phyloP scores from a whole-genome alignment of 2,888 invertebrate species.

The Poecilobothrus nobilitatus region DNA sequence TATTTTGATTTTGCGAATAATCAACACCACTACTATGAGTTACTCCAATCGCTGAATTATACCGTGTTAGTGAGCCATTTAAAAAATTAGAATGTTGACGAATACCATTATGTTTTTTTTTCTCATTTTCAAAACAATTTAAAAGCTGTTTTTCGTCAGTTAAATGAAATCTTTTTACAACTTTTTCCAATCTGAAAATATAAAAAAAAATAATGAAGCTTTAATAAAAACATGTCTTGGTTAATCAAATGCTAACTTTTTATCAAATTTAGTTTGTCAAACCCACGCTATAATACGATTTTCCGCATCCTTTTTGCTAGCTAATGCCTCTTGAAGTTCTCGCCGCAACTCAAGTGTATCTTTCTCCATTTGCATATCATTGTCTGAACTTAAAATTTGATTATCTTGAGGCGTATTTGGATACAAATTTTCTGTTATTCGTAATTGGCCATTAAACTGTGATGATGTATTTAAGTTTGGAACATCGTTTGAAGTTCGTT shows the following conservation, averaged over 20 bases:
- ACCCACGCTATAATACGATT: slow-evolving; percentile 45
- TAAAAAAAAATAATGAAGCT: slow-evolving; percentile 20
- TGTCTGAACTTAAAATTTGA: neutral
- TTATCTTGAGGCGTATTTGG: neutral
- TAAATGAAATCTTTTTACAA: slow-evolving; percentile 40
- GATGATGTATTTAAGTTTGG: neutral
- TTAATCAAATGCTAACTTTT: neutral
- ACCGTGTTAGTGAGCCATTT: slow-evolving; percentile 16
- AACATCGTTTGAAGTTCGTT: neutral
- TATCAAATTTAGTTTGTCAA: slow-evolving; percentile 25
- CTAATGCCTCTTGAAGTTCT: slow-evolving; percentile 40
- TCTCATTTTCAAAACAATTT: slow-evolving; percentile 18
- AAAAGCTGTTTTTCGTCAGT: slow-evolving; percentile 27
- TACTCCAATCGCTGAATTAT: slow-evolving; percentile 20
- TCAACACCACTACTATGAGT: slow-evolving; percentile 12
- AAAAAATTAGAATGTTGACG: slow-evolving; percentile 15
- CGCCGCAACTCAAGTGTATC: slow-evolving; percentile 35
- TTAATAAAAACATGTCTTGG: neutral
- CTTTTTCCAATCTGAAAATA: slow-evolving; percentile 42
- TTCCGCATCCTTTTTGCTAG: slow-evolving; percentile 42
- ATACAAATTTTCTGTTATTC: slow-evolving; percentile 9
- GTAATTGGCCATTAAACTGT: slow-evolving; percentile 6
- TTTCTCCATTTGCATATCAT: slow-evolving; percentile 23
- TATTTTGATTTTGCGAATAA: slow-evolving; percentile 14
- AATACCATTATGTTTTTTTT: slow-evolving; percentile 23